Base-by-base conservation (phyloP, 2,113 vertebrate species). In the Vicugna pacos region DNA sequence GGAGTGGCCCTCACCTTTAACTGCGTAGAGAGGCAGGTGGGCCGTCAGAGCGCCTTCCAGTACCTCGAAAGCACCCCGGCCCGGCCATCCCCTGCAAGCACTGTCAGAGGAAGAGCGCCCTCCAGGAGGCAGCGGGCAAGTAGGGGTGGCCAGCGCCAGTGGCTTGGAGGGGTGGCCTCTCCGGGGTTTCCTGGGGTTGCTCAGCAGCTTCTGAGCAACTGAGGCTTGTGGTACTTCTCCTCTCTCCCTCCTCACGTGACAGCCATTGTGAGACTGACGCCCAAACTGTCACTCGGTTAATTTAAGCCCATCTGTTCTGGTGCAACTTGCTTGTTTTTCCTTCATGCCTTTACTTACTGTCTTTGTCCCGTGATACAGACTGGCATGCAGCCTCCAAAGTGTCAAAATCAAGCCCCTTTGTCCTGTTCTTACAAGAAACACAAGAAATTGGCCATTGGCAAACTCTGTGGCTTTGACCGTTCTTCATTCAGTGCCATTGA, bases 1-100 rank as follows among this genome's bases (percentile, higher is more conserved):
- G 99, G 99, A 0, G 98, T 99, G 2, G 99, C 99, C 0, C 98
- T 99, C 92, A 99, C 99, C 8, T 99, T 99, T 97, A 99, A 99
- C 79, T 99, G 99, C 17, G 95, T 98, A 0, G 99, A 99, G 94
- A 99, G 98, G 73, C 99, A 99, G 3, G 96, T 98, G 2, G 98
- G 98, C 0, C 99, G 98, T 10, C 99, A 99, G 97, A 99, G 98
- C 42, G 97, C 99, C 50, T 99, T 99, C 98, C 99, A 99, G 97
- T 97, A 99, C 38, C 97, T 99, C 91, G 99, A 99, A 97, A 99
- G 94, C 67, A 60, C 97, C 0, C 98, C 98, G 3, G 95, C 98
- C 91, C 98, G 98, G 76, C 91, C 97, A 11, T 67, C 98, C 3
- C 97, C 98, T 30, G 4, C 67, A 56, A 97, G 98, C 48, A 92